Base-by-base conservation (phyloP, 2,888 invertebrate genomes). In the Harpalus rufipes region DNA sequence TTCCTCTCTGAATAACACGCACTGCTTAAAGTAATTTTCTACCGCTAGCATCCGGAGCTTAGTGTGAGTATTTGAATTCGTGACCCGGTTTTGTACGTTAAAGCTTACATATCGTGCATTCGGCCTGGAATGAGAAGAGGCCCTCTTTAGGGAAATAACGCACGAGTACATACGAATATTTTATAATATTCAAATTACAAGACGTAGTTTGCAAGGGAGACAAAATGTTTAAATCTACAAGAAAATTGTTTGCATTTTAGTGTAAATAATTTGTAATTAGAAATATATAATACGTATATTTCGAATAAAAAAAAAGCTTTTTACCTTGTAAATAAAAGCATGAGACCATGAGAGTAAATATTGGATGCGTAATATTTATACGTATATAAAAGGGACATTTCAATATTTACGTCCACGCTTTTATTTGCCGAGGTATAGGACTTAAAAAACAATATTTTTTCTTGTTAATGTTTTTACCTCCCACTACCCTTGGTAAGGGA, bases 11-110 rank as follows among this genome's bases (percentile, higher is more conserved):
- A 80, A 80, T 80, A 80, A 80, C 61, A 80, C 61, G 61, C 41
- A 78, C 76, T 58, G 58, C 25, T 78, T 58, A 51, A 78, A 56
- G 78, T 78, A 80, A 80, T 61, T 80, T 80, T 59, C 32, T 80
- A 7, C 8, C 59, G 51, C 74, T 12, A 51, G 51, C 18, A 58
- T 78, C 32, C 78, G 78, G 56, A 56, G 56, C n/a, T 25, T 1
- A 65, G 1, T 32, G 7, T 68, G 68, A 21, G 56, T 44, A 76
- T 76, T 76, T 78, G 58, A 79, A 79, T 58, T 58, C 79, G 79
- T 79, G 79, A 80, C 79, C 59, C 79, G 79, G 16, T 59, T 80
- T 80, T 61, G 18, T 21, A 8, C 12, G 74, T 74, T 74, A 74
- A 18, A 12, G 44, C 44, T 41, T 72, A 16, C 72, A 21, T 51